A percentile compares a stretch with the other conserved stretches of the same genome.
phyloP scores from a whole-genome alignment of 2,888 invertebrate genomes.

The Prenolepis imparis region DNA sequence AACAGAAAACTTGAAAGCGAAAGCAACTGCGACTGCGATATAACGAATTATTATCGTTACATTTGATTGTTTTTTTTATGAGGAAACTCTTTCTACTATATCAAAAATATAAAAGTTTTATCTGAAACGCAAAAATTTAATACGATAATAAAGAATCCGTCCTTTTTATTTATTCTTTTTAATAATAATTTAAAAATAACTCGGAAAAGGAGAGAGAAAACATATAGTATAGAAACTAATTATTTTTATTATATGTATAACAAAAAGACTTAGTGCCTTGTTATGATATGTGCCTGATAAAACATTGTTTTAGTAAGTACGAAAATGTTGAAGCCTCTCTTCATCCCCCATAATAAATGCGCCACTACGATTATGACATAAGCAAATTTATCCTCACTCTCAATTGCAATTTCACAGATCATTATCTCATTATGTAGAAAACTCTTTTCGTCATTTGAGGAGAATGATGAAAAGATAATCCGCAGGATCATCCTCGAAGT shows the following conservation, averaged over 20 bases:
- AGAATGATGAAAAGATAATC: slow-evolving; percentile 15
- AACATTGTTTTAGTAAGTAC: too few relatives aligned
- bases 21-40: background rate
- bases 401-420: background rate
- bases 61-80: background rate
- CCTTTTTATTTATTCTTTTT: background rate
- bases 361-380: background rate
- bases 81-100: background rate
- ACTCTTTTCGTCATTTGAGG: background rate
- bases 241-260: background rate
- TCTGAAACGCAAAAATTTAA: background rate
- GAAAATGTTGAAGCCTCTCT: too few relatives aligned
- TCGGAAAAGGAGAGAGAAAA: background rate
- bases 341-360: too few relatives aligned
- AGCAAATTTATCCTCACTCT: background rate
- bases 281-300: background rate
- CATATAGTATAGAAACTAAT: background rate
- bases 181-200: background rate
- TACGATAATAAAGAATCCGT: background rate
- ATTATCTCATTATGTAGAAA: background rate
- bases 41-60: background rate
- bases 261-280: background rate
- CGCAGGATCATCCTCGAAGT: background rate
- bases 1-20: background rate
- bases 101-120: background rate